A percentile compares a stretch with the other conserved stretches of the same genome.
phyloP scores from a whole-genome alignment of 1,140 invertebrate species.

The Drosophila biarmipes region DNA sequence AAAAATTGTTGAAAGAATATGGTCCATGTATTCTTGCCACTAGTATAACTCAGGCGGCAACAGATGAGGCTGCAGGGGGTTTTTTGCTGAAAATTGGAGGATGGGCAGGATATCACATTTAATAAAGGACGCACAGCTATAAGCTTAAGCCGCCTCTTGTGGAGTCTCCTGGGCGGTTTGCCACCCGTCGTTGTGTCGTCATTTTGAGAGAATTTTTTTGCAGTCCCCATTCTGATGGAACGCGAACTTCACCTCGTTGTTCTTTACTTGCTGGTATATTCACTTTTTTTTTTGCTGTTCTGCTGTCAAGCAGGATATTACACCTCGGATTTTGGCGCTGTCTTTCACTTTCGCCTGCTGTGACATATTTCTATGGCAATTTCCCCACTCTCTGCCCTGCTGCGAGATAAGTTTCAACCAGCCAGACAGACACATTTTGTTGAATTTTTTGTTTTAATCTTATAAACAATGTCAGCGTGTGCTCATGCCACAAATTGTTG shows the following conservation, averaged over 20 bases:
- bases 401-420: slow-evolving; percentile 52
- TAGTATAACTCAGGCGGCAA: background rate
- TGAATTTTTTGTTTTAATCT: slow-evolving; percentile 59
- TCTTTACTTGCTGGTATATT: slow-evolving; percentile 25
- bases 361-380: slow-evolving; percentile 76
- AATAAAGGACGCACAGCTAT: slow-evolving; percentile 44
- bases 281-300: slow-evolving; percentile 23
- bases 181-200: slow-evolving; percentile 47
- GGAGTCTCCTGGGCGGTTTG: slow-evolving; percentile 15
- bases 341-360: slow-evolving; percentile 78
- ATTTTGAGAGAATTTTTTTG: slow-evolving; percentile 36
- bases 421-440: slow-evolving; percentile 61
- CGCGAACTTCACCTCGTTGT: slow-evolving; percentile 15
- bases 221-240: slow-evolving; percentile 21
- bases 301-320: slow-evolving; percentile 74
- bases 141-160: slow-evolving; percentile 45
- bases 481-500: slow-evolving; percentile 57
- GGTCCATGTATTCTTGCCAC: background rate
- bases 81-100: background rate
- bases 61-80: background rate
- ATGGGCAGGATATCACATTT: slow-evolving; percentile 28
- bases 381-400: slow-evolving; percentile 20
- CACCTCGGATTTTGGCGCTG: slow-evolving; percentile 73
- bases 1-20: background rate
- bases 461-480: slow-evolving; percentile 75